Percentiles rank a stretch among this genome's conserved stretches.
Evolutionary conservation across 2,113 vertebrate species (phyloP).

Genomic region (Sceloporus tristichus): DNA sequence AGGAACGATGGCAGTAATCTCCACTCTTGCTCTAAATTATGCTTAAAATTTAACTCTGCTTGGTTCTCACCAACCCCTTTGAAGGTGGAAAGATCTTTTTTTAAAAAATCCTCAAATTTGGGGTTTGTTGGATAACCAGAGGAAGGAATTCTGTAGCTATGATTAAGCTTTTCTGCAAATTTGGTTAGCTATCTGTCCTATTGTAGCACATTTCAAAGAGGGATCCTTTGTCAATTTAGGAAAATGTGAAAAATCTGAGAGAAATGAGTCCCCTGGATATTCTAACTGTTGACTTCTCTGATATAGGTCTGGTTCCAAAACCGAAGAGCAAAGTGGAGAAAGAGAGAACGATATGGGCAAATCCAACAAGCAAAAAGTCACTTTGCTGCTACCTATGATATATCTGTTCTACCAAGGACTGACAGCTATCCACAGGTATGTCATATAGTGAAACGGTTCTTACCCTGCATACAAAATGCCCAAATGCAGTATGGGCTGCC

Average conservation of each 20-base stretch:
- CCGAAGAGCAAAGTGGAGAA: constrained; percentile 98
- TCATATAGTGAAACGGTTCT: constrained; percentile 35
- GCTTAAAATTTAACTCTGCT: not conserved
- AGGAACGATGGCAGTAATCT: too few relatives aligned
- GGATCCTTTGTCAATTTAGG: not conserved
- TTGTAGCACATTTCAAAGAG: not conserved
- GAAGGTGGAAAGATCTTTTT: not conserved
- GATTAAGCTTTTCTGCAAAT: not conserved
- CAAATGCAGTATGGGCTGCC: too few relatives aligned
- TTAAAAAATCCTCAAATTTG: not conserved
- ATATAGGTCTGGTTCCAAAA: constrained; percentile 98
- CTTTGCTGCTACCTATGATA: constrained; percentile 94
- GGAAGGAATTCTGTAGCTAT: not conserved
- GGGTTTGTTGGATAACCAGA: not conserved
- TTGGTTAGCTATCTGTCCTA: not conserved
- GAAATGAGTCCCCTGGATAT: not conserved
- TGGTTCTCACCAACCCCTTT: not conserved
- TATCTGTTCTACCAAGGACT: constrained; percentile 93
- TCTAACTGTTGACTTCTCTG: constrained; percentile 31
- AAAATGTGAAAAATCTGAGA: not conserved
- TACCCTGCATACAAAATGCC: not conserved
- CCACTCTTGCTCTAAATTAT: not conserved
- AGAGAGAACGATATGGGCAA: constrained; percentile 96
- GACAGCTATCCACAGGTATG: constrained; percentile 95
- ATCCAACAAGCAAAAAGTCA: constrained; percentile 97